Evolutionary conservation across 2,797 vertebrate species (phyloP).

Genomic region (Salarias fasciatus): DNA sequence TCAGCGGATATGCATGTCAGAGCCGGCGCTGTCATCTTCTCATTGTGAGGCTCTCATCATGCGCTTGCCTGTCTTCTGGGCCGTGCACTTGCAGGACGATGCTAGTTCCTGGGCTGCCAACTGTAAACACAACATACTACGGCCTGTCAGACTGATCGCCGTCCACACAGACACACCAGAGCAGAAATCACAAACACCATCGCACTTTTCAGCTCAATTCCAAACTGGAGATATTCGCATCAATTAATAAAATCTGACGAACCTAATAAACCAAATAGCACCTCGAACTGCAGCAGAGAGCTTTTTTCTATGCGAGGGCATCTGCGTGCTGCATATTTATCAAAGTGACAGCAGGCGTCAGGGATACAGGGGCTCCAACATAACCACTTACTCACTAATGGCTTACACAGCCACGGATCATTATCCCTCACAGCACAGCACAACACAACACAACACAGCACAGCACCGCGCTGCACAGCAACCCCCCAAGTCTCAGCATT

Average conservation of each 20-base stretch:
- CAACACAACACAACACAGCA: constrained; percentile 48
- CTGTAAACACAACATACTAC: constrained; percentile 53
- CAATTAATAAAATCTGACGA: constrained; percentile 45
- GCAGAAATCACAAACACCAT: constrained; percentile 8
- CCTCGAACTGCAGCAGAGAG: constrained; percentile 49
- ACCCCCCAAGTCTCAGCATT: constrained; percentile 45
- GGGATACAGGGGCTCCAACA: constrained; percentile 73
- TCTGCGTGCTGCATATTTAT: constrained; percentile 78
- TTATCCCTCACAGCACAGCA: constrained; percentile 75
- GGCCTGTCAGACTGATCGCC: constrained; percentile 39
- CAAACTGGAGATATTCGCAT: constrained; percentile 21
- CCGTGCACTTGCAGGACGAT: constrained; percentile 25
- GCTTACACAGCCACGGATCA: constrained; percentile 81
- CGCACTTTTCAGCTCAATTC: constrained; percentile 12
- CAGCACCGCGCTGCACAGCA: constrained; percentile 37
- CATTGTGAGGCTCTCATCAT: constrained; percentile 40
- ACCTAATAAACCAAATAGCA: constrained; percentile 42
- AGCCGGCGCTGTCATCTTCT: constrained; percentile 53
- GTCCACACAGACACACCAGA: constrained; percentile 7
- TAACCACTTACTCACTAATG: constrained; percentile 81
- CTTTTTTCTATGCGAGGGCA: constrained; percentile 67
- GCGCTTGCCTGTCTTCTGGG: constrained; percentile 45
- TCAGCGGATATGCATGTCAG: constrained; percentile 66
- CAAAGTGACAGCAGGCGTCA: constrained; percentile 82
- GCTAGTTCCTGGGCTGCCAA: constrained; percentile 37